phyloP scores from a whole-genome alignment of 1,140 invertebrate species.

The Neodiprion fabricii region DNA sequence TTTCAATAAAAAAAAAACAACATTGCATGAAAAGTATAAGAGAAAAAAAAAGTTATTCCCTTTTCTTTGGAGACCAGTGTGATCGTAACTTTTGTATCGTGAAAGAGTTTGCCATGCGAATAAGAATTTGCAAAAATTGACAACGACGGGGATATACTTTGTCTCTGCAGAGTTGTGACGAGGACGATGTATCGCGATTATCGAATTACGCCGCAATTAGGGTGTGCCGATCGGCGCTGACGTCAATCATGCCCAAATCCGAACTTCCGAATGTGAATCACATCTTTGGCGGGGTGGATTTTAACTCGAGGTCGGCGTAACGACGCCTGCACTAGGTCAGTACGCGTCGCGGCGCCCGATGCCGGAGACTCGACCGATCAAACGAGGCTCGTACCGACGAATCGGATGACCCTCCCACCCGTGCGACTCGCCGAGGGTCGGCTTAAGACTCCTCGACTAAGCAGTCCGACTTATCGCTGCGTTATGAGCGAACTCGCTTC shows the following conservation, averaged over 20 bases:
- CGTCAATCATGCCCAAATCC: background rate
- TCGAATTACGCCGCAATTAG: background rate
- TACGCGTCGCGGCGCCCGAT: background rate
- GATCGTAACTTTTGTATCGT: too few species aligned
- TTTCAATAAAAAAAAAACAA: too few species aligned
- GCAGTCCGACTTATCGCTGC: background rate
- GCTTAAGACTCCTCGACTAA: background rate
- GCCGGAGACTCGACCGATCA: background rate
- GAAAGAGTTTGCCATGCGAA: too few species aligned
- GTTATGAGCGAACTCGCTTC: background rate
- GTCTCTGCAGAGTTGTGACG: background rate
- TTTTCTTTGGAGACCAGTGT: too few species aligned
- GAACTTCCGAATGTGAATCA: background rate
- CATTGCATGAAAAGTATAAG: too few species aligned
- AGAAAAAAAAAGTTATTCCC: too few species aligned
- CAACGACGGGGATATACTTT: too few species aligned
- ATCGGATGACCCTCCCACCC: slow-evolving; percentile 6
- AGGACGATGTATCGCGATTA: background rate
- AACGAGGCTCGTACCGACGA: background rate
- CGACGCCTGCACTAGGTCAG: background rate
- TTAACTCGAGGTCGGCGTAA: background rate
- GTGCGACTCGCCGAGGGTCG: background rate
- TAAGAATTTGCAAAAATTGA: too few species aligned
- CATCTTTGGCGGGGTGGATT: background rate
- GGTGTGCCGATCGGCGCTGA: background rate